Evolutionary conservation across 30 jellyfish, hydroid and myxozoan species (phyloP), one percentile per base, ranked within the genome.

Genomic region (Aurelia sp.): DNA sequence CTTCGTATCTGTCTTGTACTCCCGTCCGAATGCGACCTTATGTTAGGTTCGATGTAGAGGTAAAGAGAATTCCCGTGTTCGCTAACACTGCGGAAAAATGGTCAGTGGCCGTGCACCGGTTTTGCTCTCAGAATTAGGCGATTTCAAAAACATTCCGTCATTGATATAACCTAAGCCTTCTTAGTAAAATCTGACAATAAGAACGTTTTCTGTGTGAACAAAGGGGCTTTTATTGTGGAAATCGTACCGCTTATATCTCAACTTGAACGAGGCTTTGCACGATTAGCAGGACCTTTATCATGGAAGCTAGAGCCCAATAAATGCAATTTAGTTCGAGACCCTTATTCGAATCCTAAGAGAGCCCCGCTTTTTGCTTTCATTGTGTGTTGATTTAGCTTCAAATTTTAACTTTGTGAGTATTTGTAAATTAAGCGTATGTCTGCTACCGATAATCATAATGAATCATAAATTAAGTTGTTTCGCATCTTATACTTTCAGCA

Each of bases 121-220:
- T 55, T 55, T 33, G 12, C 90, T 66, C 83, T 69, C 83, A 81
- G 83, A 67, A 81, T 81, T 67, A 51, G 35, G 90, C 83, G 84
- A 70, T 27, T 55, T 59, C 87, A 84, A 84, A 71, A 84, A 62
- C 93, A 84, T 84, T 84, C 93, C 93, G 81, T 59, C 81, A 60
- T 55, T 71, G 87, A 84, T 62, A 84, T 44, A 71, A 15, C 82
- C 81, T 84, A 84, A 84, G 93, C 93, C 87, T 76, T 21, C 87
- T 84, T 71, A 72, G 74, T 58, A 50, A 44, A 65, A 72, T 47
- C 87, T 71, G 48, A 70, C 93, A 84, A 84, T 84, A 22, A 59
- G 69, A 72, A 71, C 93, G 59, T 72, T 70, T 84, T 84, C 86
- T 69, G 73, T 71, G 79, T 22, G 81, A 77, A 84, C 93, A 84